phyloP scores from a whole-genome alignment of 2,113 vertebrate species.

The Chelonoidis abingdonii region DNA sequence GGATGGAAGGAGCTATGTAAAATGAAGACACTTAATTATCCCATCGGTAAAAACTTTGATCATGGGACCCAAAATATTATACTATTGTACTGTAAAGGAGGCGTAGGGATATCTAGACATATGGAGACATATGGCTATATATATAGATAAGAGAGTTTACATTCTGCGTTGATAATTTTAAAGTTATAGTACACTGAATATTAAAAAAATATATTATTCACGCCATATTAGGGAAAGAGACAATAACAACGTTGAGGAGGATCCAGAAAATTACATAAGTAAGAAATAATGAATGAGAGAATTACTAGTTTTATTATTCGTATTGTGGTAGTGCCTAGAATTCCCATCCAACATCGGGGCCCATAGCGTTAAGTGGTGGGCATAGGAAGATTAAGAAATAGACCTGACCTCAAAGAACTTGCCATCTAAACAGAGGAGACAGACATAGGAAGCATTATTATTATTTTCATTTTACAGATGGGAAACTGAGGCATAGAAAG shows the following conservation, averaged over 20 bases:
- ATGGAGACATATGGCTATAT: too few relatives aligned
- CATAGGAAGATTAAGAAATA: not conserved
- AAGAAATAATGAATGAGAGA: not conserved
- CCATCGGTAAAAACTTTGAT: not conserved
- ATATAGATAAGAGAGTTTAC: not conserved
- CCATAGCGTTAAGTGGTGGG: not conserved
- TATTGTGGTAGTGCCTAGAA: not conserved
- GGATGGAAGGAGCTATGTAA: not conserved
- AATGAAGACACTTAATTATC: not conserved
- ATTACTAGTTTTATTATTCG: not conserved
- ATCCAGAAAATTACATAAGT: not conserved
- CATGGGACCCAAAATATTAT: not conserved
- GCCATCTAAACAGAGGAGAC: not conserved
- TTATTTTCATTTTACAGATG: not conserved
- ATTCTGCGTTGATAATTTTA: not conserved
- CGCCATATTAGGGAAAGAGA: not conserved
- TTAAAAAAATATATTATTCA: not conserved
- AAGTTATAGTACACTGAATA: not conserved
- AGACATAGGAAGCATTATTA: not conserved
- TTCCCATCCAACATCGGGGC: not conserved
- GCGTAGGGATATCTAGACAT: rapidly evolving
- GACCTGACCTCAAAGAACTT: not conserved
- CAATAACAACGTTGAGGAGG: not conserved
- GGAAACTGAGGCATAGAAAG: not conserved
- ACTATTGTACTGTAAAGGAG: not conserved